Conservation (phyloP, 2,113 vertebrate species). For the Menura novaehollandiae region DNA sequence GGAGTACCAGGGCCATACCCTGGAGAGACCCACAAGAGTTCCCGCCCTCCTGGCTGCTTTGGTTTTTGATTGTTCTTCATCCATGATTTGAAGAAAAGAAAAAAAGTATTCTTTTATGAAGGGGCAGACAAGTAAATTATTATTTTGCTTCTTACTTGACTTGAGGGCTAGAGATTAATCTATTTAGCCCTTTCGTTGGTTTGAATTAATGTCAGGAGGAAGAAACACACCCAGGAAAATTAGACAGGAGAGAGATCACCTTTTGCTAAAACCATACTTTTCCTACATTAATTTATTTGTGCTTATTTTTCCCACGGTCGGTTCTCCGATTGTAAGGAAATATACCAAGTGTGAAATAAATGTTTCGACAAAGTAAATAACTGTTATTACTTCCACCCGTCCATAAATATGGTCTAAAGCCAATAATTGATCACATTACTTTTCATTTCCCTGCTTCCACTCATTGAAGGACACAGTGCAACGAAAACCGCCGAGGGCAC, state of each 20-base stretch:
- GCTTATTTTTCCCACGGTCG: not conserved
- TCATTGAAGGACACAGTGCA: not conserved
- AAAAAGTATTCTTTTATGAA: not conserved
- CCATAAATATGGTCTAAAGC: slow-evolving; percentile 40
- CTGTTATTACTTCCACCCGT: slow-evolving; percentile 39
- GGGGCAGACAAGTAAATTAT: not conserved
- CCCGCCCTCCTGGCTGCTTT: not conserved
- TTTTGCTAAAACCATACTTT: slow-evolving; percentile 8
- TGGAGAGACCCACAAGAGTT: not conserved
- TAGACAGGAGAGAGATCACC: slow-evolving; percentile 12
- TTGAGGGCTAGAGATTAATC: not conserved
- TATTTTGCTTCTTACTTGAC: not conserved
- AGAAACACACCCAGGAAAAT: slow-evolving; percentile 21
- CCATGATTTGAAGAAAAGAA: not conserved
- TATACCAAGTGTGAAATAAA: slow-evolving; percentile 35
- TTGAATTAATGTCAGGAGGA: slow-evolving; percentile 2
- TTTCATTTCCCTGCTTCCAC: not conserved
- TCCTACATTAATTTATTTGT: not conserved
- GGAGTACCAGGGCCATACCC: too few relatives aligned
- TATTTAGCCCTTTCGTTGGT: not conserved
- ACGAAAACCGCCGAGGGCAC: not conserved
- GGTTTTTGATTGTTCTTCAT: not conserved
- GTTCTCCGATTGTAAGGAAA: slow-evolving; percentile 21
- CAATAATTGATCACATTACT: slow-evolving; percentile 25
- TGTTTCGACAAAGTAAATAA: slow-evolving; percentile 42